Evolutionary conservation across 2,888 invertebrate species (phyloP).

Genomic region (Adela reaumurella): DNA sequence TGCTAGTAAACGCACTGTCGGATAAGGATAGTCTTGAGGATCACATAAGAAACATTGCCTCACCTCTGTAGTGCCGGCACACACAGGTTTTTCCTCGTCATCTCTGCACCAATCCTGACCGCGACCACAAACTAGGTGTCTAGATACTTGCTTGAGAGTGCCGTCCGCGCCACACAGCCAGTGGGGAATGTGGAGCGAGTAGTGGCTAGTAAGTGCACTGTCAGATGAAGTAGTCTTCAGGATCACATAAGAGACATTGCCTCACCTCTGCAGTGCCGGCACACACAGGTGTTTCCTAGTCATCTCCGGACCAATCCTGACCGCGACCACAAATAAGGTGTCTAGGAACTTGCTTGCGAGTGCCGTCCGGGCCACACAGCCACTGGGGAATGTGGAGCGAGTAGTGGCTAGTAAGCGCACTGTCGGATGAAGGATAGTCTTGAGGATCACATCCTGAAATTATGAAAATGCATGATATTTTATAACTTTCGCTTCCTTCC

Average conservation of each 20-base stretch:
- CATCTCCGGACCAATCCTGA: slow-evolving; percentile 74
- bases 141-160: slow-evolving; percentile 76
- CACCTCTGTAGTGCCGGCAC: slow-evolving; percentile 62
- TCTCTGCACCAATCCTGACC: slow-evolving; percentile 70
- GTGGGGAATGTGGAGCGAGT: slow-evolving; percentile 77
- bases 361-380: slow-evolving; percentile 67
- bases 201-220: slow-evolving; percentile 76
- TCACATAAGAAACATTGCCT: slow-evolving; percentile 33
- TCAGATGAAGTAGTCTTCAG: slow-evolving; percentile 79
- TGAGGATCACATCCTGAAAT: slow-evolving; percentile 77
- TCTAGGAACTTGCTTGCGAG: slow-evolving; percentile 78
- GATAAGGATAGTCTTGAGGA: slow-evolving; percentile 82
- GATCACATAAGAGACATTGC: no score
- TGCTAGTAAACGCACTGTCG: slow-evolving; percentile 75
- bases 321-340: slow-evolving; percentile 72
- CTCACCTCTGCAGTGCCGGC: slow-evolving; percentile 58
- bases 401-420: slow-evolving; percentile 77
- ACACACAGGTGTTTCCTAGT: slow-evolving; percentile 70
- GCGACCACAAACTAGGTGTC: slow-evolving; percentile 80
- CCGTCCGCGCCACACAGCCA: slow-evolving; percentile 69
- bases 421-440: slow-evolving; percentile 80
- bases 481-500: no score
- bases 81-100: slow-evolving; percentile 71
- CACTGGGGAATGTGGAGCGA: slow-evolving; percentile 78
- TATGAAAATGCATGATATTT: no score